phyloP scores from a whole-genome alignment of 1,140 invertebrate genomes.

The Anadara kagoshimensis region DNA sequence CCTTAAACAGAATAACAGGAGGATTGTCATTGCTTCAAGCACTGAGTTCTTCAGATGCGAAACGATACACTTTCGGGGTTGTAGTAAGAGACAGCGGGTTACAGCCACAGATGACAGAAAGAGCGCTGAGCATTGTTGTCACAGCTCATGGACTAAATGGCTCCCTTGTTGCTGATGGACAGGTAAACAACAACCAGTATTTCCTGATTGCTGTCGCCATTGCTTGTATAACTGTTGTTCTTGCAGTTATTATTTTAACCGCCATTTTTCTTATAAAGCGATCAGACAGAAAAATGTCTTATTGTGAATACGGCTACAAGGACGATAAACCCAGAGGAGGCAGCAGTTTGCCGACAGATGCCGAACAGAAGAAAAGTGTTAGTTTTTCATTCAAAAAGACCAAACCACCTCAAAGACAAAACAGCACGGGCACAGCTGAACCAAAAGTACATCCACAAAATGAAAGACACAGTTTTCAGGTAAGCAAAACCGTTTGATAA shows the following conservation, averaged over 20 bases:
- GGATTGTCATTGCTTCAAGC: slow-evolving; percentile 6
- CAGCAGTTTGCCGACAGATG: background rate
- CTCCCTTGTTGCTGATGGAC: background rate
- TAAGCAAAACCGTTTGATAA: no score
- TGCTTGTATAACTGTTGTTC: no score
- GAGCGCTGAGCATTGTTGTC: slow-evolving; percentile 21
- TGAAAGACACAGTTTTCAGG: no score
- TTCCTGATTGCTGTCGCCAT: slow-evolving; percentile 34
- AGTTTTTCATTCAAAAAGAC: slow-evolving; percentile 18
- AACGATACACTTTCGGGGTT: slow-evolving; percentile 26
- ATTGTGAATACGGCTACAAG: slow-evolving; percentile 29
- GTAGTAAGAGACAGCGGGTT: slow-evolving; percentile 24
- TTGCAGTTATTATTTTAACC: no score
- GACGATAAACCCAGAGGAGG: slow-evolving; percentile 14
- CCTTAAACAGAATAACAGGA: slow-evolving; percentile 25
- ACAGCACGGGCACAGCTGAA: no score
- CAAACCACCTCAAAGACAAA: background rate
- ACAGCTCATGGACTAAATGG: slow-evolving; percentile 17
- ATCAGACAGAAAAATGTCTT: slow-evolving; percentile 18
- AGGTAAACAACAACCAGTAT: slow-evolving; percentile 23
- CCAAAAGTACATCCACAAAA: no score
- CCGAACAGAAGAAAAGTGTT: slow-evolving; percentile 26
- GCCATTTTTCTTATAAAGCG: slow-evolving; percentile 4
- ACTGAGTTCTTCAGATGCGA: slow-evolving; percentile 10
- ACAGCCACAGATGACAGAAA: slow-evolving; percentile 21